Percentiles rank a stretch among this genome's conserved stretches.
Conservation (phyloP, 2,113 vertebrate genomes). For the Arenaria interpres region DNA sequence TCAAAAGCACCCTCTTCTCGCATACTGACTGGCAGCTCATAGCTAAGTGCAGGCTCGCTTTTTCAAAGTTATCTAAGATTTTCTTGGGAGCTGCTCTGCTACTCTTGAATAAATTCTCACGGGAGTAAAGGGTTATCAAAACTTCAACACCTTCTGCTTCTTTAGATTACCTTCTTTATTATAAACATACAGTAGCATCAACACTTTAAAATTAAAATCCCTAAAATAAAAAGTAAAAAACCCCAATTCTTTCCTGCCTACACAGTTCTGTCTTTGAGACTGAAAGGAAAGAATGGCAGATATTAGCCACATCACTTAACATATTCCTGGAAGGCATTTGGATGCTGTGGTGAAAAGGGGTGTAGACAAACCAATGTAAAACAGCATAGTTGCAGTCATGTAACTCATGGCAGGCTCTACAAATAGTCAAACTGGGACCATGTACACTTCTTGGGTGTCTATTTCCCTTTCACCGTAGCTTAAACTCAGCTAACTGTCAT, state of each 20-base stretch:
- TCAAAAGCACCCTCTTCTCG: background rate
- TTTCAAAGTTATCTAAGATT: background rate
- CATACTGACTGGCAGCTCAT: background rate
- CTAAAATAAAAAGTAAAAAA: constrained; percentile 28
- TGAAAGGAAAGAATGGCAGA: constrained; percentile 32
- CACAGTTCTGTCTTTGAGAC: constrained; percentile 16
- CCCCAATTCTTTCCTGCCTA: background rate
- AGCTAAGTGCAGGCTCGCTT: background rate
- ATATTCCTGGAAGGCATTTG: constrained; percentile 37
- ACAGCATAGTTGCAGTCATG: background rate
- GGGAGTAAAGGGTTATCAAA: constrained; percentile 5
- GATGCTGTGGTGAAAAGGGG: background rate
- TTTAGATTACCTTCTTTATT: constrained; percentile 3
- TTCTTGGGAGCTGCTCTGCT: background rate
- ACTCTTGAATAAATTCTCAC: background rate
- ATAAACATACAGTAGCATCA: constrained; percentile 9
- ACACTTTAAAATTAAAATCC: constrained; percentile 7
- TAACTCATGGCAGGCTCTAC: background rate
- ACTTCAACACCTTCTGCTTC: background rate
- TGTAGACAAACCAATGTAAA: background rate
- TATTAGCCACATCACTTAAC: constrained; percentile 17
- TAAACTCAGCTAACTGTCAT: background rate
- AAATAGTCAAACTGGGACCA: background rate
- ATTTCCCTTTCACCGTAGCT: background rate
- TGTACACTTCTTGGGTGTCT: background rate